Base-by-base conservation (phyloP, 2,888 invertebrate genomes). In the Drosophila cognata region DNA sequence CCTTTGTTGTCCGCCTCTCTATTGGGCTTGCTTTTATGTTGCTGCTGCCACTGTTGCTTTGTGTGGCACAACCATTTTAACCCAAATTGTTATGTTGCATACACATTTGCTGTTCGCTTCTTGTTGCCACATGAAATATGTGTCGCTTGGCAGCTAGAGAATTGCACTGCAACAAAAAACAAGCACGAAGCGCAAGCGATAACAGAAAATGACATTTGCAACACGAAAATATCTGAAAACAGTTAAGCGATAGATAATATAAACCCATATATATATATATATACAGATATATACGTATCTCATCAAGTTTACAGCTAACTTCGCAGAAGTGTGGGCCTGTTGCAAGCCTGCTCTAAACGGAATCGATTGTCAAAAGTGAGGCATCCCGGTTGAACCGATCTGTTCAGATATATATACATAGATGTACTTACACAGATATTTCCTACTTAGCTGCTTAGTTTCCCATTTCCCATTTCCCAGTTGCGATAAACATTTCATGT, bases 31-130 rank as follows among this genome's bases (percentile, higher is more conserved):
- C 71, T 70, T 71, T 84, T 84, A 77, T 83, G 69, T 56, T 65
- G 66, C 55, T 71, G 68, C 43, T 63, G 62, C 48, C 8, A 29
- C 63, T 64, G 71, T 51, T 58, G 62, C 76, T 79, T 70, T 81
- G 71, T 81, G 75, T 59, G 62, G 50, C 68, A 68, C 82, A 86
- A 85, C 82, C 77, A 79, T 82, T 84, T 86, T 86, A 86, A 76
- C 84, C 87, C 83, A 84, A 81, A 87, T 85, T 76, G 77, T 71
- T 63, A 75, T 79, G 75, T 64, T 72, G 60, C 52, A 29, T 74
- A 58, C 67, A 72, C 72, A 65, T 69, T 65, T 74, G 63, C 71
- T 75, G 75, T 74, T 68, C 71, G 70, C 71, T 79, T 80, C 77
- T 67, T 76, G 69, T 72, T 82, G 56, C 77, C 70, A 65, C 70